Evolutionary conservation across 2,797 vertebrate genomes (phyloP).

Genomic region (Notolepis coatsorum): DNA sequence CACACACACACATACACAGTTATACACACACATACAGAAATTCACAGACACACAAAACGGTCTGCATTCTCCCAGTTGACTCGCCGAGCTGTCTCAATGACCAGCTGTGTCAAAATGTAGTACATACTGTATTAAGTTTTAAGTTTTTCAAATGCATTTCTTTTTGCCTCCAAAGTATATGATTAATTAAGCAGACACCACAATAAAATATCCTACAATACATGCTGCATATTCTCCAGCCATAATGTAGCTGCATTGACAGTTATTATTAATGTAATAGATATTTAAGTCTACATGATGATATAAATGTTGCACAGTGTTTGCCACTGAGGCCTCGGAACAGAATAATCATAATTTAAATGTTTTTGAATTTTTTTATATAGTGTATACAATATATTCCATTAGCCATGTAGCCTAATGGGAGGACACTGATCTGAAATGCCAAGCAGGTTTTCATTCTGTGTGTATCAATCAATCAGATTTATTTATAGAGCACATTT

Average conservation of each 20-base stretch:
- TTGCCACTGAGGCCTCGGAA: conserved; percentile 45
- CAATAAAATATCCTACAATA: too few relatives aligned
- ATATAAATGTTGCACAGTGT: conserved; percentile 51
- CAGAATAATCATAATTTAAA: too few relatives aligned
- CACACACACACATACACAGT: neutral
- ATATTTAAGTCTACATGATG: conserved; percentile 58
- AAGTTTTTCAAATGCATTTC: neutral
- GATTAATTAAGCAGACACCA: neutral
- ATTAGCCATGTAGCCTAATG: conserved; percentile 58
- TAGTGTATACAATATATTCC: conserved; percentile 69
- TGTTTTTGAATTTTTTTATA: too few relatives aligned
- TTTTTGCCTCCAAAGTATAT: neutral
- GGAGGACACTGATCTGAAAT: conserved; percentile 53
- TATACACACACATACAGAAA: conserved; percentile 1
- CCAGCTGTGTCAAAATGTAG: too few relatives aligned
- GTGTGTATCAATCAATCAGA: conserved; percentile 82
- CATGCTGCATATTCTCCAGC: too few relatives aligned
- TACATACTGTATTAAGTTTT: too few relatives aligned
- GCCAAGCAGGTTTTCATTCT: too few relatives aligned
- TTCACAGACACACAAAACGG: neutral
- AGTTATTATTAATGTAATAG: conserved; percentile 51
- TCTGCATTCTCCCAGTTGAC: conserved; percentile 34
- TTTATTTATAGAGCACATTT: conserved; percentile 87
- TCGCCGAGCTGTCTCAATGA: conserved; percentile 5
- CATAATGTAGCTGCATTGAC: too few relatives aligned